Conservation (phyloP, 2,888 invertebrate genomes). For the Morpho helenor region DNA sequence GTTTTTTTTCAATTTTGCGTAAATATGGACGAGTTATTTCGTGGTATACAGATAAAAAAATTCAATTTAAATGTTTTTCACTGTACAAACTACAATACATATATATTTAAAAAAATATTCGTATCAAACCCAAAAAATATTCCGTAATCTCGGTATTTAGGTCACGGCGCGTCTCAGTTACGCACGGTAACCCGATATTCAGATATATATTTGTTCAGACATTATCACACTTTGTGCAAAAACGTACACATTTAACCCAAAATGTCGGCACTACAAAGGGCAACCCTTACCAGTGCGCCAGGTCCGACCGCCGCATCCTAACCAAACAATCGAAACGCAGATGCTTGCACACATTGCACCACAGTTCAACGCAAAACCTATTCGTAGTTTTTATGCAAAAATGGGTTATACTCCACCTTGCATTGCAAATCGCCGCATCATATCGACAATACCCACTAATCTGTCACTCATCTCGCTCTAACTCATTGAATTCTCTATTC, state of each 20-base stretch:
- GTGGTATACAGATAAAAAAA: too few species aligned
- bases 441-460: slow-evolving; percentile 60
- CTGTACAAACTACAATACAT: too few species aligned
- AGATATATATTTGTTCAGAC: slow-evolving; percentile 13
- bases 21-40: too few species aligned
- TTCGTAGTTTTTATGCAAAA: slow-evolving; percentile 59
- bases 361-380: slow-evolving; percentile 37
- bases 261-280: slow-evolving; percentile 49
- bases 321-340: slow-evolving; percentile 66
- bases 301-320: slow-evolving; percentile 56
- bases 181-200: slow-evolving; percentile 17
- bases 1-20: too few species aligned
- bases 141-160: slow-evolving; percentile 2
- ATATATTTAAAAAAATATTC: too few species aligned
- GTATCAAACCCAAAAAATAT: background rate
- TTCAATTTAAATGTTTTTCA: too few species aligned
- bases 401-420: slow-evolving; percentile 74
- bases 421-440: slow-evolving; percentile 54
- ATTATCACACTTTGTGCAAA: slow-evolving; percentile 30
- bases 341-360: slow-evolving; percentile 65
- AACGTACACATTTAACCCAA: slow-evolving; percentile 30
- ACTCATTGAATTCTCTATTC: slow-evolving; percentile 38
- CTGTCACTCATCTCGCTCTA: slow-evolving; percentile 45
- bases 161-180: slow-evolving; percentile 7
- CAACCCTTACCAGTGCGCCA: slow-evolving; percentile 50